Evolutionary conservation across 2,888 invertebrate genomes (phyloP).

Genomic region (Protophormia terraenovae): DNA sequence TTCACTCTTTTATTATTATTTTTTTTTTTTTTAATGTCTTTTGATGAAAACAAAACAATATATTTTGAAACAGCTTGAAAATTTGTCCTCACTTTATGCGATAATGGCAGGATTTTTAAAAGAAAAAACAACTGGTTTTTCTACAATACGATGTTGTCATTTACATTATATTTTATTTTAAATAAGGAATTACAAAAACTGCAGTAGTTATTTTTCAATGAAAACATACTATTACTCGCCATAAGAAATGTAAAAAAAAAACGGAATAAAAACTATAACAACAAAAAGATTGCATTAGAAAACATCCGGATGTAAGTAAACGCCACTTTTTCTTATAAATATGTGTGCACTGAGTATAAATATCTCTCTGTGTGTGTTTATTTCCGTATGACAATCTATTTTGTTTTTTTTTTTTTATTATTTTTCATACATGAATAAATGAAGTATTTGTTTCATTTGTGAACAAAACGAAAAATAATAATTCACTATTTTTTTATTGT

Average conservation of each 20-base stretch:
- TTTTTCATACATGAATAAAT: background rate
- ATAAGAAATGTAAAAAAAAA: background rate
- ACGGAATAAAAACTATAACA: background rate
- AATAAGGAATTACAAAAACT: conserved; percentile 25
- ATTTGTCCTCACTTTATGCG: conserved; percentile 16
- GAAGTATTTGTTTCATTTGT: background rate
- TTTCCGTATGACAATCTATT: conserved; percentile 23
- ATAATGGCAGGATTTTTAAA: conserved; percentile 5
- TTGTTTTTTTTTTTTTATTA: background rate
- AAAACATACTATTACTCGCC: background rate
- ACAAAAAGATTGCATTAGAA: conserved; percentile 5
- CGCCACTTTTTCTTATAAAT: conserved; percentile 18
- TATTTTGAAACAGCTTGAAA: conserved; percentile 3
- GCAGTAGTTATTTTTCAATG: background rate
- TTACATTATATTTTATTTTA: conserved; percentile 11
- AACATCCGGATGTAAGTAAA: conserved; percentile 55
- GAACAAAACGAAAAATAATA: conserved; percentile 1
- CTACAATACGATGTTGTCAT: background rate
- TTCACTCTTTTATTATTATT: too few species aligned
- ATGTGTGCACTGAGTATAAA: background rate
- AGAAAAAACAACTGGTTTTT: conserved; percentile 8
- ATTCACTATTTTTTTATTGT: conserved; percentile 21
- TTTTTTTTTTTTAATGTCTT: background rate
- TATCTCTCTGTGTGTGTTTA: background rate
- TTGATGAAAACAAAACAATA: too few species aligned